Base-by-base conservation (phyloP, 2,113 vertebrate species). In the Sakesphorus luctuosus region DNA sequence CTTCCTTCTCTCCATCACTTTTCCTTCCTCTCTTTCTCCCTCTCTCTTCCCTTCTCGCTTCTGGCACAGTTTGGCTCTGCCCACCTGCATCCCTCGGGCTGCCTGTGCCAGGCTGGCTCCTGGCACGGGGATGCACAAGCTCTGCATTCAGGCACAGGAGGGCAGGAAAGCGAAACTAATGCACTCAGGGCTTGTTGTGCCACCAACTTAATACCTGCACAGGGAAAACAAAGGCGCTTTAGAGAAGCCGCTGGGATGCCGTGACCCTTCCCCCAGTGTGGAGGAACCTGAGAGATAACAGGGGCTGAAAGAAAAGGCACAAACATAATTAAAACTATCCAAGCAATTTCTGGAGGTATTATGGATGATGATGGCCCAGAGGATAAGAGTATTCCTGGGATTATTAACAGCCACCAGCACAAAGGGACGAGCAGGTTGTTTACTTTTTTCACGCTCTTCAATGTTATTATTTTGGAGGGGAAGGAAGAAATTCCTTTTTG, bases 181-280 rank as follows among this genome's bases (percentile, higher is more conserved):
- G 71, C 75, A 89, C 95, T 56, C 6, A n/a, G 62, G 62, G 90
- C 94, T 88, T 91, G 95, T 96, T 97, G 94, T 97, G 92, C 95
- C 97, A 97, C 94, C 97, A 83, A 84, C 94, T 94, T 95, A 92
- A 97, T 97, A 97, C 97, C 98, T 97, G 97, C 29, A 8, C 84
- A 9, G 61, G 53, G 94, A 92, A 97, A 98, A 97, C 98, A 98
- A 98, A 97, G 93, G 94, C 36, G 87, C 97, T 97, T 97, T 93
- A 97, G 97, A 96, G 95, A 95, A 96, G 77, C 18, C 11, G 35
- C 6, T 33, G 35, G 7, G 16, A 31, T 28, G 11, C 76, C 2
- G 1, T 40, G 67, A 63, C 72, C 94, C 96, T 79, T 76, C 84
- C 90, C 96, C 74, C 75, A 47, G 74, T 69, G 59, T 16, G 6